Percentiles rank a stretch among this genome's conserved stretches.
These are phyloP conservation scores for Poeciliopsis presidionis DNA, from an alignment of 2,797 vertebrate species.

Conservation along the genomic window DNA sequence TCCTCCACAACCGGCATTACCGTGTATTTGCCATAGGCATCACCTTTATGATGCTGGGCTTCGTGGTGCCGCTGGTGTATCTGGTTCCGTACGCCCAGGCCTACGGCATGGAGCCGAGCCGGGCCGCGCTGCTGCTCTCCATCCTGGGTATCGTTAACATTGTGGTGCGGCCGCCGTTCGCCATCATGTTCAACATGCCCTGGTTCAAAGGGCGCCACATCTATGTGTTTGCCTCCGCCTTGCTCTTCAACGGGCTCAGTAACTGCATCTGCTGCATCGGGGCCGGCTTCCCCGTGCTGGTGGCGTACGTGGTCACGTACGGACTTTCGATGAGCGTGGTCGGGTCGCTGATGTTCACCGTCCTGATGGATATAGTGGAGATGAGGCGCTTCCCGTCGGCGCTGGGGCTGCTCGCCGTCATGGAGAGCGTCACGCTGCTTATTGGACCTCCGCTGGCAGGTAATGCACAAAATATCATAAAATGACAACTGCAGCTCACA, in stretches of 20 bases:
- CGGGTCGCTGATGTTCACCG: constrained; percentile 90
- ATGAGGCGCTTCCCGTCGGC: constrained; percentile 92
- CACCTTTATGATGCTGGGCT: constrained; percentile 90
- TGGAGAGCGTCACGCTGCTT: constrained; percentile 89
- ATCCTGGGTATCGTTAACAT: constrained; percentile 91
- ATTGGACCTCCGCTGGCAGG: constrained; percentile 91
- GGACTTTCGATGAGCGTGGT: constrained; percentile 91
- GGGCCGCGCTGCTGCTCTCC: constrained; percentile 88
- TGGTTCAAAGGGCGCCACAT: constrained; percentile 84
- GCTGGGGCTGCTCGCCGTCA: constrained; percentile 90
- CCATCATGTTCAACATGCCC: constrained; percentile 81
- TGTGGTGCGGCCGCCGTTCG: constrained; percentile 84
- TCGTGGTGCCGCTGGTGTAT: constrained; percentile 87
- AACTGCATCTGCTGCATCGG: constrained; percentile 87
- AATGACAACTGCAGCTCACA: background rate
- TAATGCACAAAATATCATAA: constrained; percentile 44
- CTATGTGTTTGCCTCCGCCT: constrained; percentile 85
- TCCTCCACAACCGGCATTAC: constrained; percentile 85
- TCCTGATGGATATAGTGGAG: constrained; percentile 94
- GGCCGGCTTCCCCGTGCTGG: constrained; percentile 79
- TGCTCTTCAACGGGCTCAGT: constrained; percentile 88
- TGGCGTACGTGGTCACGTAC: constrained; percentile 83
- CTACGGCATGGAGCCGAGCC: constrained; percentile 79
- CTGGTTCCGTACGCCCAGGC: constrained; percentile 89
- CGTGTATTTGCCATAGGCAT: constrained; percentile 84